Evolutionary conservation across 2,113 vertebrate species (phyloP).

Genomic region (Myrmecobius fasciatus): DNA sequence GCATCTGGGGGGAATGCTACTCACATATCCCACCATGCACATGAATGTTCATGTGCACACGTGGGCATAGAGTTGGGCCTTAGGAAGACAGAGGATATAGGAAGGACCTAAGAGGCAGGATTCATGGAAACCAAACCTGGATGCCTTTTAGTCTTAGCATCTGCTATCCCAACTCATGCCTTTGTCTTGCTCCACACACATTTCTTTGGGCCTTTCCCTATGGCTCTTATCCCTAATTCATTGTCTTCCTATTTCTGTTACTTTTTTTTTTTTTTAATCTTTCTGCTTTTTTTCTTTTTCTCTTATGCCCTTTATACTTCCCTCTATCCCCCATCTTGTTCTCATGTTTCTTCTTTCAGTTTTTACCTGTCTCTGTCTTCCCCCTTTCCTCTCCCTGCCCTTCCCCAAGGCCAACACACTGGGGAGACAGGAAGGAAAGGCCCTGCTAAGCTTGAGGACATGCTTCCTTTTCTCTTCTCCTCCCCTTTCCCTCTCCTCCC

Average conservation of each 20-base stretch:
- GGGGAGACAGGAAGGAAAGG: not conserved
- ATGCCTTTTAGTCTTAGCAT: not conserved
- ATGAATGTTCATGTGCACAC: slow-evolving; percentile 66
- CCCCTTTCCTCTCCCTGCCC: slow-evolving; percentile 6
- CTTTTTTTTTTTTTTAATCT: slow-evolving; percentile 23
- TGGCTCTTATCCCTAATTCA: not conserved
- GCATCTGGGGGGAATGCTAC: slow-evolving; percentile 77
- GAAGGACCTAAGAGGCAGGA: slow-evolving; percentile 11
- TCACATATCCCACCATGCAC: slow-evolving; percentile 74
- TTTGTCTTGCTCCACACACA: not conserved
- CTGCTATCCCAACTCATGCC: not conserved
- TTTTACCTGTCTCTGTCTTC: slow-evolving; percentile 19
- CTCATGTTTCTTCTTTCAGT: slow-evolving; percentile 42
- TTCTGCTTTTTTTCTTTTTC: not conserved
- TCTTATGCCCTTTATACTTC: not conserved
- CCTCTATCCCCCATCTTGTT: slow-evolving; percentile 1
- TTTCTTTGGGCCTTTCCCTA: slow-evolving; percentile 23
- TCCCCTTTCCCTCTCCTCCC: not conserved
- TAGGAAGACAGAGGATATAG: not conserved
- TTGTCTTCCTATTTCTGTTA: slow-evolving; percentile 2
- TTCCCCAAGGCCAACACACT: slow-evolving; percentile 37
- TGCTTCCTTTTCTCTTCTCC: not conserved
- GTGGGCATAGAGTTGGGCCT: slow-evolving; percentile 33
- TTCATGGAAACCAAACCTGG: not conserved
- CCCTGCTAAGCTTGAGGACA: not conserved